phyloP scores from a whole-genome alignment of 2,797 vertebrate species.

The Pempheris klunzingeri region DNA sequence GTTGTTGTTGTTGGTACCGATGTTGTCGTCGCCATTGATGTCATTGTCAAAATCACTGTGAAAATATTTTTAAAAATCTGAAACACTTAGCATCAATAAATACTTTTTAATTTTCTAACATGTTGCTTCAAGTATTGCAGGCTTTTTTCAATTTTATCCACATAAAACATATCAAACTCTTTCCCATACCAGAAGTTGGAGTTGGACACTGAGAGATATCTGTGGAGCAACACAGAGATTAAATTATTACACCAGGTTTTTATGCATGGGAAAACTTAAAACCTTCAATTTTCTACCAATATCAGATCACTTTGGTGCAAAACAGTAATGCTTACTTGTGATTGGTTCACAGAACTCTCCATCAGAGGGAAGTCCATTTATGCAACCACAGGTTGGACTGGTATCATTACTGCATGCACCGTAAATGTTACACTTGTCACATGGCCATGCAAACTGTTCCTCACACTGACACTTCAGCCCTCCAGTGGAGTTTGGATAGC shows the following conservation, averaged over 20 bases:
- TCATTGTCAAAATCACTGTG: background rate
- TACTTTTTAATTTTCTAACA: background rate
- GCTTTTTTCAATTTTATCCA: background rate
- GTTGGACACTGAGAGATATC: conserved; percentile 16
- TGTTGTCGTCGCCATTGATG: background rate
- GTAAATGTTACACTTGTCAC: conserved; percentile 50
- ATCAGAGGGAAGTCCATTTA: conserved; percentile 51
- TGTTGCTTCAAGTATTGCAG: background rate
- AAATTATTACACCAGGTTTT: background rate
- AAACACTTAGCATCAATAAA: too few species aligned
- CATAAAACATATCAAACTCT: background rate
- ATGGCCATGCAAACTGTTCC: conserved; percentile 58
- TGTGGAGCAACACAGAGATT: conserved; percentile 19
- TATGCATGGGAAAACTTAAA: background rate
- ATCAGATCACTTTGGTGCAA: background rate
- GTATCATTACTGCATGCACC: conserved; percentile 29
- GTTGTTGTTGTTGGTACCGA: background rate
- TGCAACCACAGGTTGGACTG: conserved; percentile 43
- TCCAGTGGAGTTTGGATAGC: conserved; percentile 22
- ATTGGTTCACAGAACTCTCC: conserved; percentile 54
- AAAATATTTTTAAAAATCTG: too few species aligned
- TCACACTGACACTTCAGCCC: conserved; percentile 59
- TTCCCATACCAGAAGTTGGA: conserved; percentile 16
- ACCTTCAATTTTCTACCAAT: background rate
- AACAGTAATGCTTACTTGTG: conserved; percentile 49